Conservation (phyloP, 2,888 invertebrate genomes). For the Tigriopus californicus region DNA sequence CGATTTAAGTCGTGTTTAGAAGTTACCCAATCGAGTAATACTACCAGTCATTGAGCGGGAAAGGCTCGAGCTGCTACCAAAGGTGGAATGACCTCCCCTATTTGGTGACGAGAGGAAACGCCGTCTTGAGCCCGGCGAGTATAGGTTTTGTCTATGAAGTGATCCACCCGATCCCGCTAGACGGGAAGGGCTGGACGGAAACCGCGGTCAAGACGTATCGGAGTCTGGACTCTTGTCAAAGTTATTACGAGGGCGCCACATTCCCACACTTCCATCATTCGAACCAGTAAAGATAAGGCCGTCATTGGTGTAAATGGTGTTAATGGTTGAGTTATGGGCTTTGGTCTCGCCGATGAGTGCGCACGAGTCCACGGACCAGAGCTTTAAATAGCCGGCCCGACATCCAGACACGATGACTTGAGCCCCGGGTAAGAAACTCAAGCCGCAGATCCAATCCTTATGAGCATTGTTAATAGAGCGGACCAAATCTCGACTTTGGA, state of each 20-base stretch:
- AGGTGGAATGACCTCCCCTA: too few relatives aligned
- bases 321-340: conserved; percentile 46
- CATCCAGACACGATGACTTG: conserved; percentile 34
- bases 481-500: conserved; percentile 29
- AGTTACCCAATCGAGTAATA: too few relatives aligned
- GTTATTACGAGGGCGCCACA: conserved; percentile 11
- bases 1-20: too few relatives aligned
- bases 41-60: too few relatives aligned
- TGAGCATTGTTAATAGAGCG: conserved; percentile 60
- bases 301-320: conserved; percentile 44
- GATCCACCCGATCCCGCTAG: too few relatives aligned
- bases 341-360: conserved; percentile 43
- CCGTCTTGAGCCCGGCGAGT: too few relatives aligned
- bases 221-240: conserved; percentile 15
- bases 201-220: conserved; percentile 4
- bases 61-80: too few relatives aligned
- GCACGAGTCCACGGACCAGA: conserved; percentile 52
- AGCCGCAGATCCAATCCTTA: conserved; percentile 66
- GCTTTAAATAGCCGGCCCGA: conserved; percentile 50
- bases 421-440: conserved; percentile 37
- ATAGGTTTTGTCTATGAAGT: too few relatives aligned
- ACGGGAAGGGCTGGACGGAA: too few relatives aligned
- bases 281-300: conserved; percentile 55
- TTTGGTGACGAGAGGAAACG: too few relatives aligned
- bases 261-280: conserved; percentile 24